Conservation (phyloP, 2,797 vertebrate genomes). For the Thripadectes ignobilis region DNA sequence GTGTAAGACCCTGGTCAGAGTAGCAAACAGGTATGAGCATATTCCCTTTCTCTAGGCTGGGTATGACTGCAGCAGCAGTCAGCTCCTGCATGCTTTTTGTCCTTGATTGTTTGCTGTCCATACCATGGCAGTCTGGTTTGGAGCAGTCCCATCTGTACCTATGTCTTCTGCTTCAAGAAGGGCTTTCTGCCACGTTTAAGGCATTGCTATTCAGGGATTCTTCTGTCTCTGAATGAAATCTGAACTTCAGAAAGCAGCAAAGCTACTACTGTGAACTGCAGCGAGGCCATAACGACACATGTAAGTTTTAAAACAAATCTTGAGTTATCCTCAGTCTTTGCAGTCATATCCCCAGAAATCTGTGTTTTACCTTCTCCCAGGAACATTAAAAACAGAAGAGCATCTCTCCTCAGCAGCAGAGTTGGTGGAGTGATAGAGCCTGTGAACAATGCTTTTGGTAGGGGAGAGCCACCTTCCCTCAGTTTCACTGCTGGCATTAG, state of each 20-base stretch:
- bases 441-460: neutral
- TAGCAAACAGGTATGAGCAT: neutral
- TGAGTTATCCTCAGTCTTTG: neutral
- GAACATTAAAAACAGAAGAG: neutral
- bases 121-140: neutral
- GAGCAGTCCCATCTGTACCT: neutral
- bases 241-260: neutral
- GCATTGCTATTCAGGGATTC: neutral
- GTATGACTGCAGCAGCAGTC: neutral
- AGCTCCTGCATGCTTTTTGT: neutral
- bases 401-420: neutral
- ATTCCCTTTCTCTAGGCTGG: neutral
- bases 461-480: neutral
- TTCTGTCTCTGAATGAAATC: neutral
- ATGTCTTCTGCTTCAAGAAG: neutral
- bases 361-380: neutral
- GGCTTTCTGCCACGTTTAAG: neutral
- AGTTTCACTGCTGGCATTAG: neutral
- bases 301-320: neutral
- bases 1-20: neutral
- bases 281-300: neutral
- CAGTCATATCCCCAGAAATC: neutral
- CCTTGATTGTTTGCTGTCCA: neutral
- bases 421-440: neutral
- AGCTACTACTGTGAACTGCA: neutral